A percentile compares a stretch with the other conserved stretches of the same genome.
Evolutionary conservation across 2,113 vertebrate genomes (phyloP).

Genomic region (Conger conger): DNA sequence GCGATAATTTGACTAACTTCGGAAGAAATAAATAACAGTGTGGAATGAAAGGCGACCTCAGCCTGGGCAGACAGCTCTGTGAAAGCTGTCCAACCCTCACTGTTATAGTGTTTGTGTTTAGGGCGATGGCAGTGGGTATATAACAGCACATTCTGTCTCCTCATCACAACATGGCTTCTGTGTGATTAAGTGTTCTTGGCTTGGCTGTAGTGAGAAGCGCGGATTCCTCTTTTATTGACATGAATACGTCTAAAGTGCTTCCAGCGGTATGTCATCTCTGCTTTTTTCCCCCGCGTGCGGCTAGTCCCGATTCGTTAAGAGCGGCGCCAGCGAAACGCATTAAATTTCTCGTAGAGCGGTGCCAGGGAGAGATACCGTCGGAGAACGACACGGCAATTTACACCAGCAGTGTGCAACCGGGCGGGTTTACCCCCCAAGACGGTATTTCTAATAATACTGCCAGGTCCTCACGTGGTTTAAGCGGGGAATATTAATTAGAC

Average conservation of each 20-base stretch:
- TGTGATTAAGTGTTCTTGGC: not conserved
- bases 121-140: conserved; percentile 12
- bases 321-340: not conserved
- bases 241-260: not conserved
- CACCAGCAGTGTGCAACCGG: conserved; percentile 44
- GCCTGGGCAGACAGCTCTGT: conserved; percentile 28
- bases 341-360: not conserved
- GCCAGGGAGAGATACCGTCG: not conserved
- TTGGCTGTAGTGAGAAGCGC: not conserved
- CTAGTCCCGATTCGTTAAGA: not conserved
- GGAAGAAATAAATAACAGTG: conserved; percentile 38
- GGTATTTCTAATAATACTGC: conserved; percentile 57
- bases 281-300: not conserved
- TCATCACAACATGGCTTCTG: not conserved
- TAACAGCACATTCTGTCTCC: not conserved
- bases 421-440: conserved; percentile 54
- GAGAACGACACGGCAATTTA: conserved; percentile 44
- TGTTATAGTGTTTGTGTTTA: conserved; percentile 11
- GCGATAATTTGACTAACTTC: conserved; percentile 26
- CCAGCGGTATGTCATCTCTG: not conserved
- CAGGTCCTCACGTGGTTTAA: conserved; percentile 53
- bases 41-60: not conserved
- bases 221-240: not conserved
- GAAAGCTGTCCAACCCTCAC: conserved; percentile 25
- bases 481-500: conserved; percentile 67